Percentiles rank a stretch among this genome's conserved stretches.
These are phyloP conservation scores for Cerastoderma edule DNA, from an alignment of 2,888 invertebrate genomes.

Conservation along the genomic window DNA sequence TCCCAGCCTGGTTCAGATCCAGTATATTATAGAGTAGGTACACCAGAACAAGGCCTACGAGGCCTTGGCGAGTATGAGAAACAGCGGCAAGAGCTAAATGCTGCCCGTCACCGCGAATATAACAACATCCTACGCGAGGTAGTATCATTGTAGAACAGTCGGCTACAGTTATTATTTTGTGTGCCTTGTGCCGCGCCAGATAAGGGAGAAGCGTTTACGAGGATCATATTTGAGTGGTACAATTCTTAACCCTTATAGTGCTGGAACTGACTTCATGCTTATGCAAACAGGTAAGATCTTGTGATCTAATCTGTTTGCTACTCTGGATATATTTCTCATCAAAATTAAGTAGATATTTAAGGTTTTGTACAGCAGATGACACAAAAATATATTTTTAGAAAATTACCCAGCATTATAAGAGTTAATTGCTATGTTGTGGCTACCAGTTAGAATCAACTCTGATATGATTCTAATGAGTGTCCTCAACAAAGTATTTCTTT, in stretches of 20 bases:
- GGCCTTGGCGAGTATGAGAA: constrained; percentile 50
- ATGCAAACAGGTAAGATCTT: not conserved
- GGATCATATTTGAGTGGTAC: no score
- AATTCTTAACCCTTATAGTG: not conserved
- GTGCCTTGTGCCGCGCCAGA: no score
- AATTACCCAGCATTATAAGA: no score
- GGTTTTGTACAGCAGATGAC: no score
- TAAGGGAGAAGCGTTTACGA: no score
- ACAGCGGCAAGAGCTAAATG: constrained; percentile 43
- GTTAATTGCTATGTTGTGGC: no score
- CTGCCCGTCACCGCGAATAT: constrained; percentile 57
- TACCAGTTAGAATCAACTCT: no score
- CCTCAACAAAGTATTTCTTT: no score
- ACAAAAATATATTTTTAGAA: no score
- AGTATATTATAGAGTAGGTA: constrained; percentile 58
- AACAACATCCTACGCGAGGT: constrained; percentile 42
- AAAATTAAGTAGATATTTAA: no score
- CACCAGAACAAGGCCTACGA: constrained; percentile 57
- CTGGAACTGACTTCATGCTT: not conserved
- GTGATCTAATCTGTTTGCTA: not conserved
- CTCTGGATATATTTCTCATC: not conserved
- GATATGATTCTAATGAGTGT: no score
- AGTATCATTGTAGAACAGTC: constrained; percentile 21
- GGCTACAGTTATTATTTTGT: constrained; percentile 1
- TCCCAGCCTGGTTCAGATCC: constrained; percentile 26